Conservation (phyloP, 1,140 invertebrate species). For the Phymastichus coffea region DNA sequence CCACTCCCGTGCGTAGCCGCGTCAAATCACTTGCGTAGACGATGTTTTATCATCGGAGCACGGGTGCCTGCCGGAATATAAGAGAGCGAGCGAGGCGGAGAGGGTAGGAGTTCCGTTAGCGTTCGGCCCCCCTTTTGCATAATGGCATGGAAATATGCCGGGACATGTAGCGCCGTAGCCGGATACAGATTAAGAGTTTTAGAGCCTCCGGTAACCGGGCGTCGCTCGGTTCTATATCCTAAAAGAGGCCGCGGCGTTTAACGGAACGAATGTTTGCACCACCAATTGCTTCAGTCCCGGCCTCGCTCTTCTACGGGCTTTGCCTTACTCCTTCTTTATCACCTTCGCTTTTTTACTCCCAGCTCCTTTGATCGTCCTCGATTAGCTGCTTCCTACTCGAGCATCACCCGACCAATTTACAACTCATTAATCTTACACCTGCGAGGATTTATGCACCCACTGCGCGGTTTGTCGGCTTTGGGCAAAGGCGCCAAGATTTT, state of each 20-base stretch:
- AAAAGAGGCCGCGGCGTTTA: slow-evolving; percentile 11
- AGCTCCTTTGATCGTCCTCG: background rate
- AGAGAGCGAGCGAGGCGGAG: background rate
- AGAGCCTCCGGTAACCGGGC: slow-evolving; percentile 42
- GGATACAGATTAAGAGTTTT: slow-evolving; percentile 50
- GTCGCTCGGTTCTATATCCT: slow-evolving; percentile 35
- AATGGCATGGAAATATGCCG: slow-evolving; percentile 52
- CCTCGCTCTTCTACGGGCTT: background rate
- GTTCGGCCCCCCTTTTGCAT: slow-evolving; percentile 47
- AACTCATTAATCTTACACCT: no score
- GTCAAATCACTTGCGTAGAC: no score
- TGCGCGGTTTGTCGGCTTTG: no score
- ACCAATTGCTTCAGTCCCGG: background rate
- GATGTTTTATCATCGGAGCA: no score
- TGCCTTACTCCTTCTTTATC: slow-evolving; percentile 1
- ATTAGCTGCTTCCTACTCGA: no score
- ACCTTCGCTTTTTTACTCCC: background rate
- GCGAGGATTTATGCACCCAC: no score
- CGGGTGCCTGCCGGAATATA: background rate
- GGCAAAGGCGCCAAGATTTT: no score
- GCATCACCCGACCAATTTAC: no score
- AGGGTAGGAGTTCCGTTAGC: no score
- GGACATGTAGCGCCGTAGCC: slow-evolving; percentile 48
- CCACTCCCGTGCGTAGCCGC: no score
- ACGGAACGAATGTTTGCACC: slow-evolving; percentile 3